These are phyloP conservation scores for Alexandromys fortis DNA, from an alignment of 2,113 vertebrate species.

Conservation along the genomic window DNA sequence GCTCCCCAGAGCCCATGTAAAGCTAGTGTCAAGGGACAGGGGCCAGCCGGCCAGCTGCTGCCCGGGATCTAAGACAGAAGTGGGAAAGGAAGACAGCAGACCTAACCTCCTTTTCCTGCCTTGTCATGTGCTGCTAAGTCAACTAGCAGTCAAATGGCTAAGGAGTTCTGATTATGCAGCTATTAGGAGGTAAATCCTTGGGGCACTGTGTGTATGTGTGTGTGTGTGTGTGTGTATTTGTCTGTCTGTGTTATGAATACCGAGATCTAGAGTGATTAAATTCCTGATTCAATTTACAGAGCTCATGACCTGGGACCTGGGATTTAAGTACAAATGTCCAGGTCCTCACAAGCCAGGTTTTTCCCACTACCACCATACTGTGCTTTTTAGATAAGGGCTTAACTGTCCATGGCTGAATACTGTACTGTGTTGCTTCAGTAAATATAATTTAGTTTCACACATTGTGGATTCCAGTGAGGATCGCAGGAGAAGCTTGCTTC, in stretches of 20 bases:
- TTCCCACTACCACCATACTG: background rate
- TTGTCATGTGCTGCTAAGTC: background rate
- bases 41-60: background rate
- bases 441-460: background rate
- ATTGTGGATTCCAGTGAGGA: background rate
- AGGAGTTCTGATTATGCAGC: background rate
- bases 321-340: background rate
- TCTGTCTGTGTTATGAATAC: background rate
- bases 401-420: background rate
- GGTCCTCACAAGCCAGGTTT: background rate
- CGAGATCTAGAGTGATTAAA: conserved; percentile 10
- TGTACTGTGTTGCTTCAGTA: background rate
- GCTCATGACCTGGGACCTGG: background rate
- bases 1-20: background rate
- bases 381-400: background rate
- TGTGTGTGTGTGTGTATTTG: background rate
- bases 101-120: background rate
- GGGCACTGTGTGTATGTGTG: background rate
- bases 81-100: background rate
- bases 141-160: background rate
- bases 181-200: background rate
- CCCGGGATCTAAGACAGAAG: rapidly evolving
- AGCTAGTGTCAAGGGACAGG: background rate
- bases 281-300: background rate
- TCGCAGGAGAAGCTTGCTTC: background rate